These are phyloP conservation scores for Tinamus major DNA, from an alignment of 2,797 vertebrate species.

Conservation along the genomic window DNA sequence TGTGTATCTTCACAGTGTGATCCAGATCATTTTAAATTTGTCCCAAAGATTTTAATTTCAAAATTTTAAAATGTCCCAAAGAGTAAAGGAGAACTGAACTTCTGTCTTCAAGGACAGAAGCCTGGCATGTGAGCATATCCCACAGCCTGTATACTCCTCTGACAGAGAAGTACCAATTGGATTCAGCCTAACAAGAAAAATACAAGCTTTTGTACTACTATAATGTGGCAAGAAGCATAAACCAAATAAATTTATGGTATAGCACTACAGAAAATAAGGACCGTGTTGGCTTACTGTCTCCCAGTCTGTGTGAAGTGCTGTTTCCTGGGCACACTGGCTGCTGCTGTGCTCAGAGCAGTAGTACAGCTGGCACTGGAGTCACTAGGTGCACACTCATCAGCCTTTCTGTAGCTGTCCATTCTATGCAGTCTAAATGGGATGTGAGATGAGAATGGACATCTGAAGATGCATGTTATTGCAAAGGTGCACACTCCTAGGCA, in stretches of 20 bases:
- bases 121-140: not conserved
- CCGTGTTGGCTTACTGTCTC: slow-evolving; percentile 71
- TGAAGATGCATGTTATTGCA: not conserved
- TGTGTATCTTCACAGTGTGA: not conserved
- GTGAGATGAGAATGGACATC: not conserved
- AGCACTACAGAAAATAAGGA: not conserved
- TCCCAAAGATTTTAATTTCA: no score
- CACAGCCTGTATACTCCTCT: not conserved
- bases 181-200: not conserved
- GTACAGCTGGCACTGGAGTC: slow-evolving; percentile 83
- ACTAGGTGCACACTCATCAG: slow-evolving; percentile 77
- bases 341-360: slow-evolving; percentile 76
- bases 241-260: not conserved
- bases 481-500: not conserved
- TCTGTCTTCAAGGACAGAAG: no score
- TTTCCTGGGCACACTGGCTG: slow-evolving; percentile 66
- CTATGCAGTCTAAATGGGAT: slow-evolving; percentile 62
- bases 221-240: not conserved
- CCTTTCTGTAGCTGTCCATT: slow-evolving; percentile 76
- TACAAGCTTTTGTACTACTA: not conserved
- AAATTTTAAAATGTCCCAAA: not conserved
- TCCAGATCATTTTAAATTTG: not conserved
- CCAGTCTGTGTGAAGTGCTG: slow-evolving; percentile 85
- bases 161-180: not conserved
- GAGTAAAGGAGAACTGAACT: no score